A percentile compares a stretch with the other conserved stretches of the same genome.
These are phyloP conservation scores for Falco novaeseelandiae DNA, from an alignment of 2,797 vertebrate species.

Conservation along the genomic window DNA sequence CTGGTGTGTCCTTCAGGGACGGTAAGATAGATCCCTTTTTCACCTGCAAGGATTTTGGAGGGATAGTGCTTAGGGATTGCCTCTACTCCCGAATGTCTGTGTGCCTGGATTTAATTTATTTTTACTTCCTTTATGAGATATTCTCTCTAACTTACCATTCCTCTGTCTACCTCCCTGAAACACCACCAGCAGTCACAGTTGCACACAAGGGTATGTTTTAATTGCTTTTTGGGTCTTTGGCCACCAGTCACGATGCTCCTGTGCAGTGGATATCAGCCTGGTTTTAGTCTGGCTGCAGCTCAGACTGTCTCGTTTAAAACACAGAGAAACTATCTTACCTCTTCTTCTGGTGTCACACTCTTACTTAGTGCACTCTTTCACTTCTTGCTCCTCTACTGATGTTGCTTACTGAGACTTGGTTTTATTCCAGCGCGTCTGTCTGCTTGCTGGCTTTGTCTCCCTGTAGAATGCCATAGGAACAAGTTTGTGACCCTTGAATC, in stretches of 20 bases:
- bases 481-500: neutral
- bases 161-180: neutral
- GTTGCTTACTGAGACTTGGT: neutral
- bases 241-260: rapidly evolving
- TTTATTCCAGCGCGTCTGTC: neutral
- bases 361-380: neutral
- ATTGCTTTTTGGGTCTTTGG: neutral
- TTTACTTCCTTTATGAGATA: neutral
- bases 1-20: constrained; percentile 95
- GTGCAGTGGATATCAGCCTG: neutral
- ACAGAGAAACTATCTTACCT: neutral
- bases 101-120: neutral
- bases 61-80: neutral
- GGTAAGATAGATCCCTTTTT: constrained; percentile 80
- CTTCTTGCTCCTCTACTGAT: neutral
- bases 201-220: neutral
- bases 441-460: neutral
- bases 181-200: neutral
- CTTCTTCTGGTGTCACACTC: neutral
- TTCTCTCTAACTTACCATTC: neutral
- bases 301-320: neutral
- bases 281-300: neutral
- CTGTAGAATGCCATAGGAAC: neutral
- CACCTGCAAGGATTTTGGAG: neutral
- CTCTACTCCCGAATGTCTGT: neutral